A percentile compares a stretch with the other conserved stretches of the same genome.
Evolutionary conservation across 2,888 invertebrate species (phyloP).

Genomic region (Steinernema scapterisci): DNA sequence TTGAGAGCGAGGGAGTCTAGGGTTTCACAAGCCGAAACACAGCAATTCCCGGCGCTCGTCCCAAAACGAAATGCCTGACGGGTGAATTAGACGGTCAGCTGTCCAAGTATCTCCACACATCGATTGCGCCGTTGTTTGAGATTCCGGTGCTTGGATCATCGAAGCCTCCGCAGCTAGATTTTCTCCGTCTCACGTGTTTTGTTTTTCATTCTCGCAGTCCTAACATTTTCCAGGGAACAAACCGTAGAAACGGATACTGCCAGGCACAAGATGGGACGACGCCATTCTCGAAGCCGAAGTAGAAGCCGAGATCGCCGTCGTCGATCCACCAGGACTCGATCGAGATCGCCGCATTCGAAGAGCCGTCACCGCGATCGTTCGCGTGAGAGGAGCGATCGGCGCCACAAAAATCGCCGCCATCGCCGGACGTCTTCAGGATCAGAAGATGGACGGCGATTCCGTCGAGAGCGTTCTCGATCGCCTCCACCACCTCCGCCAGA

Average conservation of each 20-base stretch:
- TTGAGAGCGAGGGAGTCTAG: too few relatives aligned
- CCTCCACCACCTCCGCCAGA: neutral
- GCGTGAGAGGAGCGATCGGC: neutral
- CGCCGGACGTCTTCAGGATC: neutral
- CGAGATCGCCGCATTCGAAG: neutral
- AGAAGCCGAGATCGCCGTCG: slow-evolving; percentile 19
- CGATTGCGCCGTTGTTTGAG: too few relatives aligned
- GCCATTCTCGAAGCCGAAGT: neutral
- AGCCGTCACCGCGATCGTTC: slow-evolving; percentile 3
- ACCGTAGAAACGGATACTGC: neutral
- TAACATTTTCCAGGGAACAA: neutral
- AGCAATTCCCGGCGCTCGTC: too few relatives aligned
- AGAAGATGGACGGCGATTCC: neutral
- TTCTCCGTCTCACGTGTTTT: neutral
- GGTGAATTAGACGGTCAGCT: too few relatives aligned
- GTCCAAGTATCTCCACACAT: too few relatives aligned
- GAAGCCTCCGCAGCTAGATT: too few relatives aligned
- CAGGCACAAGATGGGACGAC: neutral
- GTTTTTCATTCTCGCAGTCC: neutral
- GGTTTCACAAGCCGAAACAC: too few relatives aligned
- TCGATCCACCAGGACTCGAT: neutral
- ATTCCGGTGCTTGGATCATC: neutral
- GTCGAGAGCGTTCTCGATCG: neutral
- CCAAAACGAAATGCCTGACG: too few relatives aligned
- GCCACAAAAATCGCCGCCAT: neutral